Evolutionary conservation across 2,113 vertebrate species (phyloP).

Genomic region (Psophia crepitans): DNA sequence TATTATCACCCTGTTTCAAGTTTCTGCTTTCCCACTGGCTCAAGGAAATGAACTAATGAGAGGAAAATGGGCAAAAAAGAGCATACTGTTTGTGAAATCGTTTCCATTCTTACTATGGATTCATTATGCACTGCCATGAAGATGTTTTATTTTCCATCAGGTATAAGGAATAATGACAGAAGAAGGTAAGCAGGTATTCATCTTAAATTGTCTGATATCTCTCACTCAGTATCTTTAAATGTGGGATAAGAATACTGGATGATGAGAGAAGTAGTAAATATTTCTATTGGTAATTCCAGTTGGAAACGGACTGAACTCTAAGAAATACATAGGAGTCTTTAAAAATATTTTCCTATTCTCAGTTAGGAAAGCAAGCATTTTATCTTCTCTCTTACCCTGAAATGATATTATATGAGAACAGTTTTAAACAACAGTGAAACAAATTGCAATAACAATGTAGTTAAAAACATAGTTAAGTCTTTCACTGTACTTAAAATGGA

Average conservation of each 20-base stretch:
- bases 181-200: neutral
- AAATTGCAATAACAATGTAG: neutral
- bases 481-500: neutral
- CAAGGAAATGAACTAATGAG: constrained; percentile 26
- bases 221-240: neutral
- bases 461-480: constrained; percentile 17
- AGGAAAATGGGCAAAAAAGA: neutral
- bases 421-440: constrained; percentile 1
- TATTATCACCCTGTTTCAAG: neutral
- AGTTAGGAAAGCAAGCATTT: neutral
- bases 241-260: neutral
- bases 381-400: neutral
- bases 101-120: constrained; percentile 16
- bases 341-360: neutral
- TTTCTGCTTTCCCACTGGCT: neutral
- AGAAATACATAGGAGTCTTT: neutral
- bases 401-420: neutral
- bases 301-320: neutral
- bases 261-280: neutral
- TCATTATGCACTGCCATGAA: constrained; percentile 16
- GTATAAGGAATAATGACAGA: neutral
- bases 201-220: neutral
- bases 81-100: constrained; percentile 19
- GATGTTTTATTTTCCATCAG: neutral
- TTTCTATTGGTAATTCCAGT: neutral